A percentile compares a stretch with the other conserved stretches of the same genome.
Conservation (phyloP, 2,113 vertebrate genomes). For the Orientallactaga bullata region DNA sequence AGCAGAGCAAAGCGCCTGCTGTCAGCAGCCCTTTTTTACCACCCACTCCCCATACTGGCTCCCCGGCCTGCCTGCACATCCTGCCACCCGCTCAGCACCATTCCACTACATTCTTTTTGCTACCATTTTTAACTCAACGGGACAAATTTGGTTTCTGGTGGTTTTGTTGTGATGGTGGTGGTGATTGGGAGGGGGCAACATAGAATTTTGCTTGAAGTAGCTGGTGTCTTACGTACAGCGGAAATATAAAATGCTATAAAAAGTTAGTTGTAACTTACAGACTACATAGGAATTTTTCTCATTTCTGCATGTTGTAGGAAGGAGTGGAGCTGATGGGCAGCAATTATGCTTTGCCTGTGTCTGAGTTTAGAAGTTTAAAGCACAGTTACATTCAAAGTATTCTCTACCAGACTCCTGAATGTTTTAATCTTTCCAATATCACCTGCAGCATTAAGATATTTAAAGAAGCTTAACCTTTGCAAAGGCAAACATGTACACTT, state of each 20-base stretch:
- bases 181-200: neutral
- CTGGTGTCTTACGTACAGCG: neutral
- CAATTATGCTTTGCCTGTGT: neutral
- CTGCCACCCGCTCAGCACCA: too few relatives aligned
- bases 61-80: neutral
- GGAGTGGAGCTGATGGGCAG: neutral
- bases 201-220: neutral
- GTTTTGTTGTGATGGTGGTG: neutral
- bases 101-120: neutral
- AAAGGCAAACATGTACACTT: neutral
- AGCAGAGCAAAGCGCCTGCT: neutral
- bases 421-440: neutral
- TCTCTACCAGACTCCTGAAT: neutral
- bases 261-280: slow-evolving; percentile 5
- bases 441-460: neutral
- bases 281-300: neutral
- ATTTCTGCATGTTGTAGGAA: neutral
- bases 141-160: neutral
- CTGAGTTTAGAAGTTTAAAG: slow-evolving; percentile 38
- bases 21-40: neutral
- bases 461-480: neutral
- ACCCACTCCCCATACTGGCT: neutral
- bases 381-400: neutral
- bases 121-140: slow-evolving; percentile 41
- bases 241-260: slow-evolving; percentile 27